Conservation (phyloP, 2,113 vertebrate genomes). For the Todiramphus saurophagus region DNA sequence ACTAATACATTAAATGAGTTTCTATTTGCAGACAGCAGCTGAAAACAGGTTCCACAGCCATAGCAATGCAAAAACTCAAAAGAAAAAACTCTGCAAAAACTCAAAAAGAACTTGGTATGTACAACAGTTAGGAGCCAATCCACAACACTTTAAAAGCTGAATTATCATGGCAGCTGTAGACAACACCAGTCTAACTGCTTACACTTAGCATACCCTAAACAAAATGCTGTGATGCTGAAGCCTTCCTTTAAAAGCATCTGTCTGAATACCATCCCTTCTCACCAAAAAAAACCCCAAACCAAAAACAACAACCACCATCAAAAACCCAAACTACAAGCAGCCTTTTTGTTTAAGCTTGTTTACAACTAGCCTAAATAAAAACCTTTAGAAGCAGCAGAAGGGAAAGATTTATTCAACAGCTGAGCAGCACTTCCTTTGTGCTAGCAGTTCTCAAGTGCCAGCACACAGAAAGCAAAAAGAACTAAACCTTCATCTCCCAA, state of each 20-base stretch:
- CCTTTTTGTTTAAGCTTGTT: neutral
- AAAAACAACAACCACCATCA: too few species aligned
- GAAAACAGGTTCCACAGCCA: neutral
- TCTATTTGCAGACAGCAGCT: neutral
- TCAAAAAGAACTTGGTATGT: accelerated
- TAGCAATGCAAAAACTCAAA: neutral
- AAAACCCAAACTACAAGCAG: neutral
- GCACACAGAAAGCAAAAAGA: neutral
- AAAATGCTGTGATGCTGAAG: neutral
- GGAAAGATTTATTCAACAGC: neutral
- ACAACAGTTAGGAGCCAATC: neutral
- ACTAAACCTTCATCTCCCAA: neutral
- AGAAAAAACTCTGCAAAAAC: neutral
- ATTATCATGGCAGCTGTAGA: neutral
- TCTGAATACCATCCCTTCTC: neutral
- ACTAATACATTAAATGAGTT: neutral
- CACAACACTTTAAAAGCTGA: neutral
- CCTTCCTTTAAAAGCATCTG: neutral
- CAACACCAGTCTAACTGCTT: neutral
- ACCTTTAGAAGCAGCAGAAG: neutral
- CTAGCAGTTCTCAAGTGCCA: neutral
- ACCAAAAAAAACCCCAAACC: neutral
- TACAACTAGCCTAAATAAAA: neutral
- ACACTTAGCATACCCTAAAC: neutral
- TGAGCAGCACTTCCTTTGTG: neutral